phyloP scores from a whole-genome alignment of 2,797 vertebrate species.

The Acipenser ruthenus region DNA sequence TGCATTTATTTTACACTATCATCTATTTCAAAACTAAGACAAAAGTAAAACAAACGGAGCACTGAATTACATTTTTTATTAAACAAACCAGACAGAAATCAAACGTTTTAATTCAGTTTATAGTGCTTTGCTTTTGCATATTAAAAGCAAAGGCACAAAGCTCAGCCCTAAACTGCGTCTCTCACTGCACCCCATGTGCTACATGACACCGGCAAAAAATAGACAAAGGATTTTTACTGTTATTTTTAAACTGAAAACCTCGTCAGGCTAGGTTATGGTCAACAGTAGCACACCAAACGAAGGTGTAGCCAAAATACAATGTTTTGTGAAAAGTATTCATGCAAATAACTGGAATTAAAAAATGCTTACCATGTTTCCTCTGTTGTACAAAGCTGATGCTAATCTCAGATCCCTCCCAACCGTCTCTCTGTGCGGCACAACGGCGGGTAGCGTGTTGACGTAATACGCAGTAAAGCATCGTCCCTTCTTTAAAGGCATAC shows the following conservation, averaged over 20 bases:
- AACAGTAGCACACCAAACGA: constrained; percentile 5
- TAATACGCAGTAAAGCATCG: not conserved
- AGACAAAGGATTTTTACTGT: not conserved
- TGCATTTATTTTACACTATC: not conserved
- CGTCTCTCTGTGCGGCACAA: not conserved
- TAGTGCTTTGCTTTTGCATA: not conserved
- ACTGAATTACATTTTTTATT: not conserved
- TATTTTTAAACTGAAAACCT: not conserved
- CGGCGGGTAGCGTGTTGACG: constrained; percentile 15
- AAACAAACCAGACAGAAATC: too few species aligned
- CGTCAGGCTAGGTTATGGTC: not conserved
- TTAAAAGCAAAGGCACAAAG: not conserved
- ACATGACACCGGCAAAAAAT: not conserved
- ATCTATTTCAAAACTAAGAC: not conserved
- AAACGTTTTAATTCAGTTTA: too few species aligned
- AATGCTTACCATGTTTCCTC: constrained; percentile 24
- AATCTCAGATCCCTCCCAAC: constrained; percentile 4
- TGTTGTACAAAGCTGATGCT: constrained; percentile 1
- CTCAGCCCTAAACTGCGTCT: not conserved
- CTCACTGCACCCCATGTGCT: constrained; percentile 15
- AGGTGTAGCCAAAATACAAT: not conserved
- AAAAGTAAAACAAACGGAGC: not conserved
- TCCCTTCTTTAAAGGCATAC: constrained; percentile 4
- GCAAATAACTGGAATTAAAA: not conserved
- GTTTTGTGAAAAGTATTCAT: too few species aligned